Evolutionary conservation across 2,888 invertebrate species (phyloP), one percentile per base, ranked within the genome.

Genomic region (Drosophila pseudotakahashii): DNA sequence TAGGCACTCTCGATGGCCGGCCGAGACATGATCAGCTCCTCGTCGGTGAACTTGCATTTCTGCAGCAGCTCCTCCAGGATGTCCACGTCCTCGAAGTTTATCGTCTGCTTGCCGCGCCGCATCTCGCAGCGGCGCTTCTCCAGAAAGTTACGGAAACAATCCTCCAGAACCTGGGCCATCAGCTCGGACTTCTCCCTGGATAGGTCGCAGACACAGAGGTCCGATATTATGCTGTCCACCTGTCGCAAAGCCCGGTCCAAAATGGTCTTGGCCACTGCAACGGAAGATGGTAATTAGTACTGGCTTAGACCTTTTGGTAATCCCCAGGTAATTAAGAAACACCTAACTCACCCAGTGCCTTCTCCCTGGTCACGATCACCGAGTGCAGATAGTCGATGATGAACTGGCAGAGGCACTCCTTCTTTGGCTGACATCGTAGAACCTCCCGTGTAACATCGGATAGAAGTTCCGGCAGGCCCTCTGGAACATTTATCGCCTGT

Each of bases 361-460:
- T 90, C 41, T 96, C 95, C 32, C 96, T 93, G 0, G 95, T 94
- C 13, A 94, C 93, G 64, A 96, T 90, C 79, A 96, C 89, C 0
- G 94, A 94, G 73, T 95, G 94, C 37, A 95, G 91, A 89, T 96
- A 96, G 85, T 95, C 94, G 0, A 95, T 94, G 64, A 96, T 94
- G 86, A 95, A 96, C 55, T 93, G 91, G 89, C 94, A 94, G 3
- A 95, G 91, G 64, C 95, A 92, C 37, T 90, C 86, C 6, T 85
- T 78, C 30, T 83, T 78, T 0, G 96, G 96, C 82, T 95, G 94
- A 13, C 93, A 93, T 73, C 95, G 93, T n/a, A 96, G 89, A 2
- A 96, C 95, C 92, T 96, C 96, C 72, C 96, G 93, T 0, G 95
- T 94, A 73, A 96, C 95, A 89, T 96, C 96, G 48, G 93, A 93